These are phyloP conservation scores for Ochlodes sylvanus DNA, from an alignment of 2,888 invertebrate species.

Conservation along the genomic window DNA sequence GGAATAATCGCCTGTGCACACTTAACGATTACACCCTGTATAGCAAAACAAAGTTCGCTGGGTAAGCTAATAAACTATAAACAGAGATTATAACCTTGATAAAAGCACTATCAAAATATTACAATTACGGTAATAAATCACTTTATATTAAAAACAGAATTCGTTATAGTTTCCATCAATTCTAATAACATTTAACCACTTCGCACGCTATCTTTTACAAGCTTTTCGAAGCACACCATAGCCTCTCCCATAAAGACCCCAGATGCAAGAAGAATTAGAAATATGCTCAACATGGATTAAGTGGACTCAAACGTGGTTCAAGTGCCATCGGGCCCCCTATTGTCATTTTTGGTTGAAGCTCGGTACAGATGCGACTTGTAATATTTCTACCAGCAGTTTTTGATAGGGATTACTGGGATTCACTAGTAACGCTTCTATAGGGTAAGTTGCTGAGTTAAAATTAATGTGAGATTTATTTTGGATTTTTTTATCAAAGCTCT, in stretches of 20 bases:
- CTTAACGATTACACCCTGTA: too few species aligned
- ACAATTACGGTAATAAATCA: neutral
- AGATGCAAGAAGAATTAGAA: slow-evolving; percentile 71
- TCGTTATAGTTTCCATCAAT: neutral
- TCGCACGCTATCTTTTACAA: neutral
- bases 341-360: slow-evolving; percentile 56
- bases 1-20: too few species aligned
- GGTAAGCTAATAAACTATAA: too few species aligned
- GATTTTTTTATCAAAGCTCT: slow-evolving; percentile 12
- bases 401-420: slow-evolving; percentile 54
- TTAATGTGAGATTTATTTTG: slow-evolving; percentile 33
- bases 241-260: slow-evolving; percentile 49
- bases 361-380: slow-evolving; percentile 55
- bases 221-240: slow-evolving; percentile 19
- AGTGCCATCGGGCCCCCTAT: slow-evolving; percentile 53
- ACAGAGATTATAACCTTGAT: neutral
- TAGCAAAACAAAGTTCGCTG: too few species aligned
- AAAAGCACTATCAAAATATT: neutral
- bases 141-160: neutral
- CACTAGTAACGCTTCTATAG: slow-evolving; percentile 32
- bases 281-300: slow-evolving; percentile 67
- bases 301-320: slow-evolving; percentile 58
- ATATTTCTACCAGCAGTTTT: slow-evolving; percentile 48
- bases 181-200: neutral
- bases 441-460: slow-evolving; percentile 24